Evolutionary conservation across 2,797 vertebrate genomes (phyloP).

Genomic region (Aotus griseimembra): DNA sequence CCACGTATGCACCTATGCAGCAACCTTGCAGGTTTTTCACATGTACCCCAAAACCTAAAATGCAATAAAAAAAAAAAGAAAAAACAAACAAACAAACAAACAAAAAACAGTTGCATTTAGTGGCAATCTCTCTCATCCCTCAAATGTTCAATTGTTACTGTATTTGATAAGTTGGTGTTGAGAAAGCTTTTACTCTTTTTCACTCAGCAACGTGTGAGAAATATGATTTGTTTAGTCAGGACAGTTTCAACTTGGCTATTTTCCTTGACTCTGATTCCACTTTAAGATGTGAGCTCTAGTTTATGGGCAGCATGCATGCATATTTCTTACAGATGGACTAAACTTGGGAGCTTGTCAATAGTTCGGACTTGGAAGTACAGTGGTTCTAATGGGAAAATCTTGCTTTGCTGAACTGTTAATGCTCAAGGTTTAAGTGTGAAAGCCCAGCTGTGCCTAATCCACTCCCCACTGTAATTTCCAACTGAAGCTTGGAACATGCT

Average conservation of each 20-base stretch:
- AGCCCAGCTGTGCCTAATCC: slow-evolving; percentile 75
- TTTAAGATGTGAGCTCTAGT: slow-evolving; percentile 27
- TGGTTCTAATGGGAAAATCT: slow-evolving; percentile 67
- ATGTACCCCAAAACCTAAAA: no score
- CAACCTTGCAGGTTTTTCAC: no score
- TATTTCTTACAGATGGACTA: slow-evolving; percentile 67
- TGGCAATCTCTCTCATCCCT: not conserved
- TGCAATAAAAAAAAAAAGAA: no score
- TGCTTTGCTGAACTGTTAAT: slow-evolving; percentile 62
- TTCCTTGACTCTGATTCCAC: slow-evolving; percentile 57
- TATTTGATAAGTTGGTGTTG: not conserved
- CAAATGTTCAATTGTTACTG: not conserved
- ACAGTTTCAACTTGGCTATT: slow-evolving; percentile 45
- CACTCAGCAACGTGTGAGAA: slow-evolving; percentile 49
- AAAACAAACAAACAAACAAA: no score
- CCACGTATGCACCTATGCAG: no score
- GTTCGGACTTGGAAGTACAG: slow-evolving; percentile 48
- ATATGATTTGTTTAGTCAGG: slow-evolving; percentile 57
- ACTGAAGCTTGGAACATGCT: slow-evolving; percentile 70
- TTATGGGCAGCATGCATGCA: slow-evolving; percentile 28
- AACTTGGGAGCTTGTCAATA: slow-evolving; percentile 28
- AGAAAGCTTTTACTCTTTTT: slow-evolving; percentile 32
- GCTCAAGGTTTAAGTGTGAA: slow-evolving; percentile 74
- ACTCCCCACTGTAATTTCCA: slow-evolving; percentile 70
- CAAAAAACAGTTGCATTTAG: not conserved